Percentiles rank a stretch among this genome's conserved stretches.
phyloP scores from a whole-genome alignment of 2,888 invertebrate species.

The Creontiades dilutus region DNA sequence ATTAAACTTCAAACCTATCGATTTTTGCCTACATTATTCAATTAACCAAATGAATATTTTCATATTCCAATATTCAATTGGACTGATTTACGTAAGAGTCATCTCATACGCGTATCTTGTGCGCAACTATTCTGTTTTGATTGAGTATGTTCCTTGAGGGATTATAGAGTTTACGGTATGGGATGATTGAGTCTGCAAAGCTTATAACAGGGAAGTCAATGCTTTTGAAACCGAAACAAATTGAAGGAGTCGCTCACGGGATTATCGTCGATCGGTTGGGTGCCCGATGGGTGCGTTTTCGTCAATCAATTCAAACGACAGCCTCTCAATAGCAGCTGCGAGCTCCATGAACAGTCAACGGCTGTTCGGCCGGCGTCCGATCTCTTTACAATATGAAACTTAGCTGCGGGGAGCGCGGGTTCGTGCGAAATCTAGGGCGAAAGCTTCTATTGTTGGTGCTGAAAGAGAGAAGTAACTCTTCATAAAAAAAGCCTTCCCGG shows the following conservation, averaged over 20 bases:
- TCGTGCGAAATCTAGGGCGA: conserved; percentile 3
- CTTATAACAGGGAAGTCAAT: background rate
- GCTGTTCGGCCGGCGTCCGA: background rate
- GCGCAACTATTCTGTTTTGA: background rate
- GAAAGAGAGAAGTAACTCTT: background rate
- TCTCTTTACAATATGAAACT: conserved; percentile 18
- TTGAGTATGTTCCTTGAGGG: background rate
- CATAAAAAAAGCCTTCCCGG: background rate
- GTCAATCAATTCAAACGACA: background rate
- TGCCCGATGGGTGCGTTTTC: background rate
- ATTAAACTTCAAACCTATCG: no score
- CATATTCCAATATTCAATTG: no score
- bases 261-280: background rate
- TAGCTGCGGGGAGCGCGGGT: background rate
- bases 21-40: no score
- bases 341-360: background rate
- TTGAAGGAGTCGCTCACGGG: background rate
- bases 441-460: conserved; percentile 3
- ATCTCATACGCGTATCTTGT: background rate
- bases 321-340: background rate
- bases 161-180: background rate
- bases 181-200: background rate
- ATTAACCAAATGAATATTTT: no score
- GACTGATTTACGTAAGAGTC: no score
- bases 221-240: background rate